Percentiles rank a stretch among this genome's conserved stretches.
Evolutionary conservation across 1,140 invertebrate genomes (phyloP).

Genomic region (Phocides pigmalion): DNA sequence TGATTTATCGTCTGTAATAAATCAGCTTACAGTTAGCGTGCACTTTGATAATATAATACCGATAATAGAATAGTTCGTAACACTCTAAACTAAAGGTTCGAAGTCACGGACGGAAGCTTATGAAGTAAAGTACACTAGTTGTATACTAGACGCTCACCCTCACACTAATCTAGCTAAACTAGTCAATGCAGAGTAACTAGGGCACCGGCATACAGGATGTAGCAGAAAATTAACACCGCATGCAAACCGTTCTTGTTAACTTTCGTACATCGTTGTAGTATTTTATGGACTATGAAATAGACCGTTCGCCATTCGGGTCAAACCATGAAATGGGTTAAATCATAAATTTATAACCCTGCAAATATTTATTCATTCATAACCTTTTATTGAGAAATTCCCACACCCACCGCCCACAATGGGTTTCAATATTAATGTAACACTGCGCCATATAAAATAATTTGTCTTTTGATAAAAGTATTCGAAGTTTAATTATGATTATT

Average conservation of each 20-base stretch:
- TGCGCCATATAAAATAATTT: too few species aligned
- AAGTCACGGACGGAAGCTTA: too few species aligned
- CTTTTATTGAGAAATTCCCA: background rate
- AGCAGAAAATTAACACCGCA: conserved; percentile 45
- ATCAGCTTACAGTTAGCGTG: too few species aligned
- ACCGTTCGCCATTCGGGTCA: background rate
- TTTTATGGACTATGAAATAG: conserved; percentile 16
- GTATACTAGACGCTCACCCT: too few species aligned
- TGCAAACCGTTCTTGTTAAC: conserved; percentile 28
- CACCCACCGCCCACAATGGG: background rate
- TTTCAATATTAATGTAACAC: background rate
- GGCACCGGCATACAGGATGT: conserved; percentile 43
- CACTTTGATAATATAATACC: too few species aligned
- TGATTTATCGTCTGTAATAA: too few species aligned
- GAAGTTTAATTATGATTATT: too few species aligned
- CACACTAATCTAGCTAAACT: conserved; percentile 18
- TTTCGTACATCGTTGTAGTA: conserved; percentile 11
- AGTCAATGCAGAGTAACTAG: conserved; percentile 49
- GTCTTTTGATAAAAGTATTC: too few species aligned
- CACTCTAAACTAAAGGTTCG: too few species aligned
- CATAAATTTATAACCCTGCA: background rate
- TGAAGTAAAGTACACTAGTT: too few species aligned
- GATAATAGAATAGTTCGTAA: too few species aligned
- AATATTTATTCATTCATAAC: background rate
- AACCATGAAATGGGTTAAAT: background rate